phyloP scores from a whole-genome alignment of 2,113 vertebrate species.

The Octodon degus region DNA sequence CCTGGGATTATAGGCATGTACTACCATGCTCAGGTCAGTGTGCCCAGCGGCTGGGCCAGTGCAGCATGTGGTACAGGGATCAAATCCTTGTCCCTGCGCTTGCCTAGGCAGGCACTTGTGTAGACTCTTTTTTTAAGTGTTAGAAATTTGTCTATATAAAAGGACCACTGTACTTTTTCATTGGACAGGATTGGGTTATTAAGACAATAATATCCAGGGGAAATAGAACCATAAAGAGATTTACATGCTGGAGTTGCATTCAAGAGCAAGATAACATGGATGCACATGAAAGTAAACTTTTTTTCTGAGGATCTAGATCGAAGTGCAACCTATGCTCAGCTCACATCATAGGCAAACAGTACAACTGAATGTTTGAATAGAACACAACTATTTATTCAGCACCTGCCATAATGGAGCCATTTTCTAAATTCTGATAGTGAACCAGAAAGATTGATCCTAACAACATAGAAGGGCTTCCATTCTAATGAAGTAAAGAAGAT shows the following conservation, averaged over 20 bases:
- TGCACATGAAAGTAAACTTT: background rate
- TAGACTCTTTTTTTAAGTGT: background rate
- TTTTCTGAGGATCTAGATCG: background rate
- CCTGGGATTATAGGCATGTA: too few species aligned
- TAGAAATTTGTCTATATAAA: background rate
- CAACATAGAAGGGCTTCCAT: background rate
- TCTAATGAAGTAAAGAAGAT: background rate
- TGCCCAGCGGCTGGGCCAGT: too few species aligned
- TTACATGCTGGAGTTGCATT: background rate
- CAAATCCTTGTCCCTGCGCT: too few species aligned
- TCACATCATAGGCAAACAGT: background rate
- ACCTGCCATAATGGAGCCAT: background rate
- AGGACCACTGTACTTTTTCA: background rate
- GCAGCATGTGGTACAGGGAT: too few species aligned
- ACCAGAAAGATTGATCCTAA: constrained; percentile 10
- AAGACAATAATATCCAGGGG: background rate
- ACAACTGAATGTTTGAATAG: background rate
- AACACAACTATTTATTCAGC: background rate
- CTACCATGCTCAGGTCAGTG: too few species aligned
- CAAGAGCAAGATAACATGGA: background rate
- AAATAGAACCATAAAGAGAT: background rate
- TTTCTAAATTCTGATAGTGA: background rate
- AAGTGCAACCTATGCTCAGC: background rate
- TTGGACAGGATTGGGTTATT: background rate
- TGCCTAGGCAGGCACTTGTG: background rate